Conservation (phyloP, 2,113 vertebrate species). For the Chionodraco myersi region DNA sequence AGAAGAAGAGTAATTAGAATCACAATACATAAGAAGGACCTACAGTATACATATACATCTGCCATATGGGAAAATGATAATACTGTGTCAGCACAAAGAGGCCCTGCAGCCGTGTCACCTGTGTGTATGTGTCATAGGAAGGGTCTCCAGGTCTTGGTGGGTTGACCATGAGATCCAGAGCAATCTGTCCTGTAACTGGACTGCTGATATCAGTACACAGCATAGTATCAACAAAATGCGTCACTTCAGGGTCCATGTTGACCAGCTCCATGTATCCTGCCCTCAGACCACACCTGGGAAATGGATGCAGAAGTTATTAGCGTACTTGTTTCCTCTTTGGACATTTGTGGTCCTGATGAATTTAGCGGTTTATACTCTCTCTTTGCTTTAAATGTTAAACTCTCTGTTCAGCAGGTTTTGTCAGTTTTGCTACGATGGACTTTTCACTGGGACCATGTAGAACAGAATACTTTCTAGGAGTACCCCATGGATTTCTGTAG, state of each 20-base stretch:
- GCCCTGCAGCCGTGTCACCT: slow-evolving; percentile 36
- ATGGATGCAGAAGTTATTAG: neutral
- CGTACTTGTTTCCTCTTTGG: neutral
- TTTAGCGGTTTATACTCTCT: neutral
- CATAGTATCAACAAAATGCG: slow-evolving; percentile 38
- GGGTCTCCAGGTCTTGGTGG: slow-evolving; percentile 70
- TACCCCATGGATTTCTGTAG: too few relatives aligned
- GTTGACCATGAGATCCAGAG: slow-evolving; percentile 72
- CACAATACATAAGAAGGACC: neutral
- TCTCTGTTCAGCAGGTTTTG: too few relatives aligned
- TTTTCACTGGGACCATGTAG: too few relatives aligned
- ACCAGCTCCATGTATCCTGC: slow-evolving; percentile 80
- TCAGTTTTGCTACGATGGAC: too few relatives aligned
- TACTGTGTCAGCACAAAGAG: too few relatives aligned
- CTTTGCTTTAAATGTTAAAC: neutral
- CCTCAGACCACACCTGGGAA: slow-evolving; percentile 75
- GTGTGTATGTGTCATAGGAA: slow-evolving; percentile 56
- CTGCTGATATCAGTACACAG: slow-evolving; percentile 54
- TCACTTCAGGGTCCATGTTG: slow-evolving; percentile 74
- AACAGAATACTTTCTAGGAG: too few relatives aligned
- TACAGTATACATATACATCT: neutral
- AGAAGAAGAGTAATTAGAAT: neutral
- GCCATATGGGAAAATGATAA: neutral
- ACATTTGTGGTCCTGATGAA: neutral
- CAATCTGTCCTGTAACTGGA: slow-evolving; percentile 71